These are phyloP conservation scores for Tapirus indicus DNA, from an alignment of 2,797 vertebrate genomes.

Conservation along the genomic window DNA sequence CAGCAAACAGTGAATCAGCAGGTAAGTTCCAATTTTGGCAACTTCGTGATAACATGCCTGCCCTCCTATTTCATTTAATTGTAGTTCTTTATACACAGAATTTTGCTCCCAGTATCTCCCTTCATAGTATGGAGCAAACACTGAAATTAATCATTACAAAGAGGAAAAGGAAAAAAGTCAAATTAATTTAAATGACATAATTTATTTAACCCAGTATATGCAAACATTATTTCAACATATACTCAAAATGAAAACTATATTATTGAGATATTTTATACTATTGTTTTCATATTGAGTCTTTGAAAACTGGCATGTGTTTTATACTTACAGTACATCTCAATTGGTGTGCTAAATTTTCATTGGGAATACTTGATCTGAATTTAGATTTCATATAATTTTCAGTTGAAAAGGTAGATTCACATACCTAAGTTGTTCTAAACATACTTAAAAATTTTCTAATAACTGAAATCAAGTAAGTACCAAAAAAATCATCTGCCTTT, in stretches of 20 bases:
- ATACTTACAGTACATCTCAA: background rate
- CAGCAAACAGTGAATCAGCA: slow-evolving; percentile 51
- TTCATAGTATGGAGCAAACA: slow-evolving; percentile 45
- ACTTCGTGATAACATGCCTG: background rate
- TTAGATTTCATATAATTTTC: slow-evolving; percentile 64
- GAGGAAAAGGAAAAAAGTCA: slow-evolving; percentile 22
- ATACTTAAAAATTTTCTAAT: slow-evolving; percentile 46
- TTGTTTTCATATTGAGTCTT: slow-evolving; percentile 25
- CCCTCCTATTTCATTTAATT: background rate
- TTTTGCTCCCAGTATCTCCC: background rate
- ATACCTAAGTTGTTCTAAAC: background rate
- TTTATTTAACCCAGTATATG: slow-evolving; percentile 39
- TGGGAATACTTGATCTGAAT: slow-evolving; percentile 29
- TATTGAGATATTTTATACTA: slow-evolving; percentile 1
- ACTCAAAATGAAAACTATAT: slow-evolving; percentile 45
- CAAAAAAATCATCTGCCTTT: slow-evolving; percentile 42
- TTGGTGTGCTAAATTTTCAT: slow-evolving; percentile 31
- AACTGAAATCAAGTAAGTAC: slow-evolving; percentile 20
- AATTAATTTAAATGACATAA: slow-evolving; percentile 33
- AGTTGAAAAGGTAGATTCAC: slow-evolving; percentile 46
- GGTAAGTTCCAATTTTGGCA: slow-evolving; percentile 22
- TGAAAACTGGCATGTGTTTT: background rate
- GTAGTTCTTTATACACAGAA: slow-evolving; percentile 16
- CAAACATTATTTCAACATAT: slow-evolving; percentile 11
- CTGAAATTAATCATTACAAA: slow-evolving; percentile 48